phyloP scores from a whole-genome alignment of 2,888 invertebrate genomes.

The Mayetiola destructor region DNA sequence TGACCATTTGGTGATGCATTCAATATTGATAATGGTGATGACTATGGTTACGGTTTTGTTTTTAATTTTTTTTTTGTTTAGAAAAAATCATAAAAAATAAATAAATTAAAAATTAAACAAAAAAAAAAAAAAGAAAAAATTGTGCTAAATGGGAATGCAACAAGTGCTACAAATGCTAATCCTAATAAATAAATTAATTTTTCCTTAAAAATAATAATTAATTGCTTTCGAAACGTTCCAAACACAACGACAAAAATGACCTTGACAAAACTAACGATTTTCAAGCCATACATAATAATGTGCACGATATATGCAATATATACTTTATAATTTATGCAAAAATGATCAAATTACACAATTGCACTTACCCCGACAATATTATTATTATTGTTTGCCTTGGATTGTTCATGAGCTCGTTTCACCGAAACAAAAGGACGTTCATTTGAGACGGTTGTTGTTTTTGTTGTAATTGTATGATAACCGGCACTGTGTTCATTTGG shows the following conservation, averaged over 20 bases:
- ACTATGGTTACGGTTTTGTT: conserved; percentile 21
- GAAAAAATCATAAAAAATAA: conserved; percentile 6
- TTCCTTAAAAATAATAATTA: too few relatives aligned
- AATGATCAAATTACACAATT: too few relatives aligned
- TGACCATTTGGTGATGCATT: conserved; percentile 24
- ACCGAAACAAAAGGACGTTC: conserved; percentile 51
- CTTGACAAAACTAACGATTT: too few relatives aligned
- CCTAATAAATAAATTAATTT: neutral
- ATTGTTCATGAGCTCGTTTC: conserved; percentile 41
- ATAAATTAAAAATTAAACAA: conserved; percentile 2
- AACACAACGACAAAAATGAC: too few relatives aligned
- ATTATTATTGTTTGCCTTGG: conserved; percentile 22
- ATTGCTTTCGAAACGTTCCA: too few relatives aligned
- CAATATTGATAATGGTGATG: conserved; percentile 23
- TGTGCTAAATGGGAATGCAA: neutral
- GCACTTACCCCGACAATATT: conserved; percentile 21
- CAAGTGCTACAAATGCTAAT: neutral
- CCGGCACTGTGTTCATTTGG: conserved; percentile 22
- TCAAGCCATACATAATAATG: too few relatives aligned
- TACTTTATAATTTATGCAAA: too few relatives aligned
- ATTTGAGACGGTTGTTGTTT: conserved; percentile 21
- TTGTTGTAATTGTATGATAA: conserved; percentile 32
- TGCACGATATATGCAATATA: too few relatives aligned
- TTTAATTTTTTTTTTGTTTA: conserved; percentile 15
- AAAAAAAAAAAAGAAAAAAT: conserved; percentile 9